Conservation (phyloP, 2,888 invertebrate species). For the Mystacides longicornis region DNA sequence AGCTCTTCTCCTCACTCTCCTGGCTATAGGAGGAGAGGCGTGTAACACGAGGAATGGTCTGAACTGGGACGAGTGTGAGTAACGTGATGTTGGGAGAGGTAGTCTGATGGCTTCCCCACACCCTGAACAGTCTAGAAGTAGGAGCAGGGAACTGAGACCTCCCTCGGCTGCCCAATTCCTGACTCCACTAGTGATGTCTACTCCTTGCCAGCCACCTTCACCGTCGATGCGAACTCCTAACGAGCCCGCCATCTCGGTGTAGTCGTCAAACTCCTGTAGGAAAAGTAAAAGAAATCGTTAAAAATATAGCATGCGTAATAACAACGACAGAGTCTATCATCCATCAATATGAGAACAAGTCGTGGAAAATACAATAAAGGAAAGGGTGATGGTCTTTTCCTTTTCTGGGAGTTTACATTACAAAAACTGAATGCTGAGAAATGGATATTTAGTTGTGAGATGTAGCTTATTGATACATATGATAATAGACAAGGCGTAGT, state of each 20-base stretch:
- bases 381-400: too few species aligned
- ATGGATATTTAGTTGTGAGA: too few species aligned
- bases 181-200: conserved; percentile 74
- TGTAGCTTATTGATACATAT: too few species aligned
- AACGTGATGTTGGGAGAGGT: conserved; percentile 38
- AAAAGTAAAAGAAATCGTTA: background rate
- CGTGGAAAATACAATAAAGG: too few species aligned
- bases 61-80: conserved; percentile 36
- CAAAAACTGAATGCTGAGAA: too few species aligned
- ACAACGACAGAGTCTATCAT: background rate
- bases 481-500: too few species aligned
- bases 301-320: background rate
- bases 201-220: conserved; percentile 72
- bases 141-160: conserved; percentile 49
- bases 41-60: conserved; percentile 79
- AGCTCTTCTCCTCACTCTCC: conserved; percentile 70
- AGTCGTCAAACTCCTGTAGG: conserved; percentile 50
- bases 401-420: too few species aligned
- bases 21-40: conserved; percentile 59
- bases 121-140: conserved; percentile 80
- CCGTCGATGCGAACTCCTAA: conserved; percentile 29
- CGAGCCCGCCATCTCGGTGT: conserved; percentile 50
- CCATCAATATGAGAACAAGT: too few species aligned
- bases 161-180: conserved; percentile 61
- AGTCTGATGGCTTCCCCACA: conserved; percentile 68